A percentile compares a stretch with the other conserved stretches of the same genome.
Conservation (phyloP, 1,140 invertebrate genomes). For the Apis mellifera region DNA sequence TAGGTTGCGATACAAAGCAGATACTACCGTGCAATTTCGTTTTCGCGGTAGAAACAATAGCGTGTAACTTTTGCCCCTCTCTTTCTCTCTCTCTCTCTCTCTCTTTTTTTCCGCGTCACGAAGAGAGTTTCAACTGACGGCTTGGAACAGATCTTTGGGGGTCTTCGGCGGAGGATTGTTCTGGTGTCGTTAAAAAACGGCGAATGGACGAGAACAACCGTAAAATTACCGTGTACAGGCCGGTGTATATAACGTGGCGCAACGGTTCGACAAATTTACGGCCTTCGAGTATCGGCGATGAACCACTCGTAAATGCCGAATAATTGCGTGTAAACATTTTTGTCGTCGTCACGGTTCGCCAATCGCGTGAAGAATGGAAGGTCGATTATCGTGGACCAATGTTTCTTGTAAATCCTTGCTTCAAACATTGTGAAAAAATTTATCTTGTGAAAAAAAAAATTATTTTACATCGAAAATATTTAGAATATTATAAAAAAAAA, state of each 20-base stretch:
- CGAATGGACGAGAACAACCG: constrained; percentile 51
- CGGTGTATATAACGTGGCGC: constrained; percentile 58
- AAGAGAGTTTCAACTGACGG: too few species aligned
- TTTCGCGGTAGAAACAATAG: not conserved
- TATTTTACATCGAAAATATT: too few species aligned
- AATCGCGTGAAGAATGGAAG: not conserved
- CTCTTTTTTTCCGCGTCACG: not conserved
- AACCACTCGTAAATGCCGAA: constrained; percentile 72
- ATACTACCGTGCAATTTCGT: constrained; percentile 7
- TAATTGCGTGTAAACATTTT: constrained; percentile 55
- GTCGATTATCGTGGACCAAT: not conserved
- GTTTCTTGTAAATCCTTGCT: not conserved
- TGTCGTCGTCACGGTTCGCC: constrained; percentile 41
- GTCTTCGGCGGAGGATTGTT: constrained; percentile 1
- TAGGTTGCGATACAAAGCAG: not conserved
- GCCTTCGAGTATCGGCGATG: constrained; percentile 70
- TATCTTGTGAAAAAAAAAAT: too few species aligned
- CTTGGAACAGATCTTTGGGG: not conserved
- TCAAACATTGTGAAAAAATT: too few species aligned
- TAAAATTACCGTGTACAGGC: constrained; percentile 75
- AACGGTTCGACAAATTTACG: constrained; percentile 70
- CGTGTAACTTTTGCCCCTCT: not conserved
- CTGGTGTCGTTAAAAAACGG: not conserved
- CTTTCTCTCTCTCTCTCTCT: not conserved
- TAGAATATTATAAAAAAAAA: too few species aligned